A percentile compares a stretch with the other conserved stretches of the same genome.
phyloP scores from a whole-genome alignment of 2,888 invertebrate species.

The Agrotis puta region DNA sequence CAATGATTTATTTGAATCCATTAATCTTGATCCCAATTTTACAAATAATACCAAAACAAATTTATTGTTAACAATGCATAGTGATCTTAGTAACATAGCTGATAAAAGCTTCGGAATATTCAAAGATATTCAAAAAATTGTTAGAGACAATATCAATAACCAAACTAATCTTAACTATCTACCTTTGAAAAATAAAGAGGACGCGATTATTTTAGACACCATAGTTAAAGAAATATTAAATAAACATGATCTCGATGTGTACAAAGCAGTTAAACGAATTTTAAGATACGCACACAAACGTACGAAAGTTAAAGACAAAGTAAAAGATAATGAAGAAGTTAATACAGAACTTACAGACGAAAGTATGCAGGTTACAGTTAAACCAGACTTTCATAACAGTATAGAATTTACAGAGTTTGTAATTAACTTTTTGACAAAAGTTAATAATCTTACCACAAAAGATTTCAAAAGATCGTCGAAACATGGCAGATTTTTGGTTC shows the following conservation, averaged over 20 bases:
- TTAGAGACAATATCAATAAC: conserved; percentile 9
- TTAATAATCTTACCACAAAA: conserved; percentile 32
- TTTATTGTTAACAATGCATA: conserved; percentile 66
- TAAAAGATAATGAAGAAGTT: not conserved
- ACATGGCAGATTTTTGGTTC: not conserved
- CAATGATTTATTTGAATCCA: conserved; percentile 66
- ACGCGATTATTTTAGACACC: conserved; percentile 30
- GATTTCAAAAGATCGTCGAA: conserved; percentile 30
- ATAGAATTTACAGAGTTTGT: conserved; percentile 43
- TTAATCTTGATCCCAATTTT: conserved; percentile 64
- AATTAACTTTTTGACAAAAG: conserved; percentile 35
- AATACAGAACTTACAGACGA: not conserved
- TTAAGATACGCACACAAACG: not conserved
- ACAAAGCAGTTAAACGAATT: conserved; percentile 26
- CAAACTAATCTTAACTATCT: not conserved
- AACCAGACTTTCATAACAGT: conserved; percentile 19
- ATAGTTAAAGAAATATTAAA: conserved; percentile 55
- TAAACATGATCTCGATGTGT: conserved; percentile 28
- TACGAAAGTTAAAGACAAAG: not conserved
- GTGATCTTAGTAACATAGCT: conserved; percentile 65
- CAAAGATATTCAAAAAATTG: conserved; percentile 55
- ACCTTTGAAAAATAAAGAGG: conserved; percentile 13
- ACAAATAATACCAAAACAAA: conserved; percentile 50
- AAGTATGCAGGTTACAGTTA: not conserved
- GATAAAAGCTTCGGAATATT: conserved; percentile 59